Evolutionary conservation across 2,113 vertebrate species (phyloP), one percentile per base, ranked within the genome.

Genomic region (Atherinomorus stipes): DNA sequence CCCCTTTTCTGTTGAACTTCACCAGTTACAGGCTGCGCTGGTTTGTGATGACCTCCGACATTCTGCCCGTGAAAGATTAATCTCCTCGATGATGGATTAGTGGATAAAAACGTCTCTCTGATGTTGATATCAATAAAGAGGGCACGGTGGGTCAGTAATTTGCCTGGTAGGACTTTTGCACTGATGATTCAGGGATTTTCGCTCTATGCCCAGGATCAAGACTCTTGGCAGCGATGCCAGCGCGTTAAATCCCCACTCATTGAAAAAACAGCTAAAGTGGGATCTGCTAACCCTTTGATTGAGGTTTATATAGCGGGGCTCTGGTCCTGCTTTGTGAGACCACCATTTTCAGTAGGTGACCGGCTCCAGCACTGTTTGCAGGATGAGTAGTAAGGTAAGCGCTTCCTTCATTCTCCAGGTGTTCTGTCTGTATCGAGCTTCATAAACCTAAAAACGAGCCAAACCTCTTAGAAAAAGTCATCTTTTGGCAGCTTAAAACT

Each of bases 181-280:
- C 47, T 91, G 91, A 91, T 93, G 91, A 92, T 81, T 93, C 91
- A 92, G 88, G 91, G 88, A 28, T 91, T 92, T 92, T 76, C 51
- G 23, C 77, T 93, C 72, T 86, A 78, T 89, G 78, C 63, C 76
- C 67, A 70, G 89, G 88, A 90, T 90, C 85, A 68, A 83, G 89
- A 88, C 67, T 76, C 31, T 92, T 90, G 89, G 90, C 91, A 91
- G 72, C 58, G 26, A 53, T 66, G 71, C 87, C 86, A 84, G 80
- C 44, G 6, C 4, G 49, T 78, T 86, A 90, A 93, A 93, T 87
- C 90, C 92, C 81, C 0, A 18, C 68, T 84, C 85, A 89, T 84
- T 92, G 88, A 91, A 81, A 76, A 77, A 83, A 84, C 90, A 85
- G 88, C 88, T 83, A 64, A 83, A 86, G 84, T 73, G 73, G 83